Conservation (phyloP, 1,140 invertebrate species). For the Tenebrio molitor region DNA sequence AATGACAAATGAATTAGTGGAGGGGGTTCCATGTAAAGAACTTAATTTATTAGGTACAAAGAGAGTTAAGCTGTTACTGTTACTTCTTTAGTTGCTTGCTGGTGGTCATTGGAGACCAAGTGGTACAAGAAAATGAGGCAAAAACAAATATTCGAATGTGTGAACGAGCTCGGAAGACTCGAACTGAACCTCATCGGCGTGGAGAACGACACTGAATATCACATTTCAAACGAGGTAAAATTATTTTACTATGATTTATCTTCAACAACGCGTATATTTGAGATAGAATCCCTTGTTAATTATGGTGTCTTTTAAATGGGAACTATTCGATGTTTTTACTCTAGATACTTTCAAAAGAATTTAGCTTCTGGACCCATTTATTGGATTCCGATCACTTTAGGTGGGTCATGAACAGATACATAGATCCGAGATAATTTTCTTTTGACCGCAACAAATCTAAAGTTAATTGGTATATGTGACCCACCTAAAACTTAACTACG, state of each 20-base stretch:
- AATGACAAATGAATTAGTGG: neutral
- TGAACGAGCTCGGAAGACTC: slow-evolving; percentile 16
- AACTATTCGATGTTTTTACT: no score
- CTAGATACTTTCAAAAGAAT: no score
- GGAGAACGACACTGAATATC: neutral
- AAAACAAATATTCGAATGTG: slow-evolving; percentile 22
- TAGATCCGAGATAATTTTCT: no score
- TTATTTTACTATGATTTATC: neutral
- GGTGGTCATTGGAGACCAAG: neutral
- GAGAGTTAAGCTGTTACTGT: neutral
- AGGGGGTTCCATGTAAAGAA: slow-evolving; percentile 7
- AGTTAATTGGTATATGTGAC: no score
- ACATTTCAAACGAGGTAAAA: slow-evolving; percentile 1
- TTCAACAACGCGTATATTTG: no score
- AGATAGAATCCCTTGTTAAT: no score
- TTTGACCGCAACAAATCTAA: no score
- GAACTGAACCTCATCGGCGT: neutral
- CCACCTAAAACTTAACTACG: no score
- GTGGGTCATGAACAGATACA: no score
- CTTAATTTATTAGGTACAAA: neutral
- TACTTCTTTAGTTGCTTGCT: slow-evolving; percentile 14
- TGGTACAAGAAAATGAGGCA: slow-evolving; percentile 3
- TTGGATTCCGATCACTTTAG: no score
- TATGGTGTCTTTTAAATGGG: no score
- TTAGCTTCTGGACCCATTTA: no score